Conservation (phyloP, 1,140 invertebrate genomes). For the Thalassaphorura encarpata region DNA sequence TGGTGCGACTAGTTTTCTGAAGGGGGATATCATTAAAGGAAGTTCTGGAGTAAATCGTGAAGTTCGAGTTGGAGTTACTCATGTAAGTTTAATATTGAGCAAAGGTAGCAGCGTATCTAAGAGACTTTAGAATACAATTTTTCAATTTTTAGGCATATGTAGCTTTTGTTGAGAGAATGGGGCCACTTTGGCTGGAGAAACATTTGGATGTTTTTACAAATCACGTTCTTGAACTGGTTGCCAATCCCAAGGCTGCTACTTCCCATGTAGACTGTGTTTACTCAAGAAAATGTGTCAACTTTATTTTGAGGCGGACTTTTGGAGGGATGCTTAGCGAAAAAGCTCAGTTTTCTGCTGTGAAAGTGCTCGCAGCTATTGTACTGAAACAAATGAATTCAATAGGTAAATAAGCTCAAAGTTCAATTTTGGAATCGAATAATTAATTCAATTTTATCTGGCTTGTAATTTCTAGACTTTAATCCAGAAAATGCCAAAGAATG, state of each 20-base stretch:
- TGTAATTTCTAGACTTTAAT: constrained; percentile 55
- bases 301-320: constrained; percentile 80
- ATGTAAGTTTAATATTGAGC: constrained; percentile 49
- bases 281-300: constrained; percentile 93
- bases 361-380: constrained; percentile 85
- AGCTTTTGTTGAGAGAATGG: constrained; percentile 83
- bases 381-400: constrained; percentile 91
- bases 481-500: constrained; percentile 74
- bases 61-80: constrained; percentile 87
- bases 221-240: constrained; percentile 85
- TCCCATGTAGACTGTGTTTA: constrained; percentile 97
- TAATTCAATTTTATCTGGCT: background rate
- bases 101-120: background rate
- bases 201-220: constrained; percentile 74
- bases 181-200: constrained; percentile 84
- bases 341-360: constrained; percentile 87
- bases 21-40: constrained; percentile 95
- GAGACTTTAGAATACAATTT: background rate
- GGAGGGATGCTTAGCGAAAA: constrained; percentile 93
- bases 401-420: constrained; percentile 39
- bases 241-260: constrained; percentile 83
- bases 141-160: constrained; percentile 70
- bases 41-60: constrained; percentile 84
- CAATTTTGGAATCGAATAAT: background rate
- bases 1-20: constrained; percentile 89